Conservation (phyloP, 2,797 vertebrate genomes). For the Channallabes apus region DNA sequence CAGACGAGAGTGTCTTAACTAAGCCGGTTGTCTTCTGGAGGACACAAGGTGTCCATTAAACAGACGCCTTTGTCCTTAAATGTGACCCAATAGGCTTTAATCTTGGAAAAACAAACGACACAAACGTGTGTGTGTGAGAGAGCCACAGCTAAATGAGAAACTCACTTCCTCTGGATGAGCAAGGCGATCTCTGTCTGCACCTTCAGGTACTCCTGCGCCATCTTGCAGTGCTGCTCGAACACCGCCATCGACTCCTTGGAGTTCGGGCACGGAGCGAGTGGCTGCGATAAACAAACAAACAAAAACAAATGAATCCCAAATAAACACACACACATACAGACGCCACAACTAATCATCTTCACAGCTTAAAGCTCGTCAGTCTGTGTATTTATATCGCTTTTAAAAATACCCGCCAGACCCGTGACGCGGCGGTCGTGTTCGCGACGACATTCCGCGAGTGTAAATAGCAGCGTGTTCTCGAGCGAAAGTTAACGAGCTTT, state of each 20-base stretch:
- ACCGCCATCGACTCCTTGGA: conserved; percentile 99
- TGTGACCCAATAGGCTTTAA: background rate
- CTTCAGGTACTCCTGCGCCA: conserved; percentile 99
- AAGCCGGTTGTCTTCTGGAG: conserved; percentile 20
- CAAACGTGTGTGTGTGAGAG: background rate
- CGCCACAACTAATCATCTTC: conserved; percentile 50
- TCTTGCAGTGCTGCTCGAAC: conserved; percentile 99
- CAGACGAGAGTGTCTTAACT: conserved; percentile 18
- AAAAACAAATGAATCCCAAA: background rate
- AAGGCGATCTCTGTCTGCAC: conserved; percentile 98
- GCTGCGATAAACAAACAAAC: conserved; percentile 72
- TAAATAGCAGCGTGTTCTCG: conserved; percentile 53
- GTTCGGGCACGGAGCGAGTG: conserved; percentile 96
- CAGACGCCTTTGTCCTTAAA: background rate
- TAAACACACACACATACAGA: background rate
- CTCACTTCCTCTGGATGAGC: conserved; percentile 97
- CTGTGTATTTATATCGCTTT: conserved; percentile 68
- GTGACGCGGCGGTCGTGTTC: conserved; percentile 55
- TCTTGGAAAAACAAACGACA: background rate
- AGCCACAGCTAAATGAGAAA: conserved; percentile 42
- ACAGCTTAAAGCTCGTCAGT: conserved; percentile 60
- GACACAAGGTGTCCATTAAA: background rate
- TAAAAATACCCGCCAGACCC: conserved; percentile 65
- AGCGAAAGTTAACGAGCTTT: conserved; percentile 46
- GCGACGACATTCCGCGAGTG: conserved; percentile 61